Conservation (phyloP, 1,140 invertebrate genomes). For the Gryon sp. region DNA sequence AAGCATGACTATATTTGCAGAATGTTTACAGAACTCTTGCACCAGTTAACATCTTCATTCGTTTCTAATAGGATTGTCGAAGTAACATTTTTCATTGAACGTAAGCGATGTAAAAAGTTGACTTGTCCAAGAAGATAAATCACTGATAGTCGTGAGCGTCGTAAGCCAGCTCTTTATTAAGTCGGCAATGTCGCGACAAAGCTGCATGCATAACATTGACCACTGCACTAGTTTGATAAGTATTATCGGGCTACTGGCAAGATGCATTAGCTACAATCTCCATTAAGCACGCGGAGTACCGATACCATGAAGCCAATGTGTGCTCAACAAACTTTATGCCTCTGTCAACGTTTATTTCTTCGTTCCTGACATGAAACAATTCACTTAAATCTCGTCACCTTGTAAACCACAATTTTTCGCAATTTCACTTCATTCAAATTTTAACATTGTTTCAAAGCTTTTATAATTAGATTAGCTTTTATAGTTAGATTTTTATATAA, state of each 20-base stretch:
- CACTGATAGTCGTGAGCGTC: not conserved
- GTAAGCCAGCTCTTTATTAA: slow-evolving; percentile 17
- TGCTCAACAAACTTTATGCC: slow-evolving; percentile 40
- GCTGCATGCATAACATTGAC: slow-evolving; percentile 13
- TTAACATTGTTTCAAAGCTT: too few relatives aligned
- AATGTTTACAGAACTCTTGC: too few relatives aligned
- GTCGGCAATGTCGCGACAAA: slow-evolving; percentile 26
- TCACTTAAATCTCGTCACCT: too few relatives aligned
- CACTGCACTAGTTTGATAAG: slow-evolving; percentile 32
- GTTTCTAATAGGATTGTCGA: too few relatives aligned
- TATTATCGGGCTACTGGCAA: slow-evolving; percentile 29
- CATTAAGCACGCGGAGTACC: slow-evolving; percentile 30
- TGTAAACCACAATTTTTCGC: too few relatives aligned
- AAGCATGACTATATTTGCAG: too few relatives aligned
- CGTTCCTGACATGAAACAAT: slow-evolving; percentile 20
- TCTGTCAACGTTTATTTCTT: slow-evolving; percentile 47
- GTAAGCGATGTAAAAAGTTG: slow-evolving; percentile 4
- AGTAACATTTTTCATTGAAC: too few relatives aligned
- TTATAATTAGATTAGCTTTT: too few relatives aligned
- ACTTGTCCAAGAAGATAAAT: slow-evolving; percentile 6
- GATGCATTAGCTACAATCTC: slow-evolving; percentile 46
- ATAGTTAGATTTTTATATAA: too few relatives aligned
- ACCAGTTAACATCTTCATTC: too few relatives aligned
- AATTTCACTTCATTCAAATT: too few relatives aligned
- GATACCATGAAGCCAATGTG: slow-evolving; percentile 21